A percentile compares a stretch with the other conserved stretches of the same genome.
phyloP scores from a whole-genome alignment of 2,888 invertebrate genomes.

The Agrotis puta region DNA sequence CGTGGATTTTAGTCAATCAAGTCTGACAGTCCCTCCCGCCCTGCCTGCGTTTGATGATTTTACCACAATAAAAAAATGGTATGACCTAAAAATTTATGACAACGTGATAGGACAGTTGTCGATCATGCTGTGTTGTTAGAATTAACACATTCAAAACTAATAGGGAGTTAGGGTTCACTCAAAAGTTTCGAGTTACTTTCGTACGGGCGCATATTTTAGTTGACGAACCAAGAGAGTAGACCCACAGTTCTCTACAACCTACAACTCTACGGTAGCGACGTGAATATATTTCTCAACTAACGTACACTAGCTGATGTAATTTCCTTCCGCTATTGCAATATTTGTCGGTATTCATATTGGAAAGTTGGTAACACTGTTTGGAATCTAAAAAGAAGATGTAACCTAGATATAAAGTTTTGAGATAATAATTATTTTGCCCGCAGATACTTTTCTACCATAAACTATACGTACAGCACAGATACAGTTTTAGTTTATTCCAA shows the following conservation, averaged over 20 bases:
- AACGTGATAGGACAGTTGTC: too few species aligned
- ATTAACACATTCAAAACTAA: too few species aligned
- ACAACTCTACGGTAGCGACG: slow-evolving; percentile 15
- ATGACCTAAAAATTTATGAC: too few species aligned
- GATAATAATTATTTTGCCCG: neutral
- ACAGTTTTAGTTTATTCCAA: too few species aligned
- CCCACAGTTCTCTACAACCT: slow-evolving; percentile 10
- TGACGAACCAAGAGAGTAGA: neutral
- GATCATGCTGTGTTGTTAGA: too few species aligned
- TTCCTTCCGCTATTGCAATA: slow-evolving; percentile 5
- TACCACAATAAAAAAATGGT: too few species aligned
- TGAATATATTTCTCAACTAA: slow-evolving; percentile 29
- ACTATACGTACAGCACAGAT: neutral
- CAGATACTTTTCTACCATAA: neutral
- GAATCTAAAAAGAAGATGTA: neutral
- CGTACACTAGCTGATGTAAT: slow-evolving; percentile 14
- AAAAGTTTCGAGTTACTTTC: too few species aligned
- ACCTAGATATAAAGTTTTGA: neutral
- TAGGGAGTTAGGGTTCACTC: too few species aligned
- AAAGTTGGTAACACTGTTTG: slow-evolving; percentile 4
- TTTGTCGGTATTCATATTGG: neutral
- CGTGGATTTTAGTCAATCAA: too few species aligned
- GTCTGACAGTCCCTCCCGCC: too few species aligned
- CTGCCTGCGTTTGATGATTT: too few species aligned
- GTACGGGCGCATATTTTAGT: too few species aligned